Base-by-base conservation (phyloP, 2,113 vertebrate genomes). In the Nesoenas mayeri region DNA sequence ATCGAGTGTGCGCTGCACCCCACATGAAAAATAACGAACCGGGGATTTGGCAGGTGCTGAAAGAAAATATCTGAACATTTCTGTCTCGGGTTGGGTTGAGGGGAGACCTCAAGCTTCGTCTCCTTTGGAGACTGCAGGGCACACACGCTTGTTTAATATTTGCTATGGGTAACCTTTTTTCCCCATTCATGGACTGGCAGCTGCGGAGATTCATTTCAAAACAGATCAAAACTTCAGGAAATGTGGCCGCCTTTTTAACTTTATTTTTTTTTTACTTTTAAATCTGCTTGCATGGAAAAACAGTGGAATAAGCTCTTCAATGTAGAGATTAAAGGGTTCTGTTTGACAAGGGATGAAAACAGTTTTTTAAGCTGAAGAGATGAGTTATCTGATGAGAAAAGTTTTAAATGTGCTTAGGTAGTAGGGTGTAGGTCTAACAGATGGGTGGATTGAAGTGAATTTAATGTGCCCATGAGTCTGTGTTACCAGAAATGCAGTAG, bases 221-320 rank as follows among this genome's bases (percentile, higher is more conserved):
- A 89, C 50, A 72, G 32, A 83, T 78, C 17, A 95, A 90, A 91
- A 95, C 60, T 90, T 77, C 36, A 84, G 60, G 31, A 91, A 93
- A 64, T 66, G 24, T 60, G 38, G 7, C 34, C 71, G 14, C 5
- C 29, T 47, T 50, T 57, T 56, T 11, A n/a, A 54, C 67, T 20
- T n/a, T 66, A 84, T 79, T 24, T 79, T 24, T 50, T 29, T 61
- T 78, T 50, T 6, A 36, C 1, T 56, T 88, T 48, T 78, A 84
- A 53, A 73, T 91, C 64, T 74, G 19, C 38, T 70, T 74, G 16
- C 34, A 7, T 44, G 47, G 64, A 51, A 81, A 90, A 71, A 16
- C 32, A 31, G 21, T 71, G 22, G 48, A 93, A 84, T 83, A 61
- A 90, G 48, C 15, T 50, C 81, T 66, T 90, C 56, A 70, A 0